These are phyloP conservation scores for Schizopygopsis malacanthus DNA, from an alignment of 2,797 vertebrate genomes.

Conservation along the genomic window DNA sequence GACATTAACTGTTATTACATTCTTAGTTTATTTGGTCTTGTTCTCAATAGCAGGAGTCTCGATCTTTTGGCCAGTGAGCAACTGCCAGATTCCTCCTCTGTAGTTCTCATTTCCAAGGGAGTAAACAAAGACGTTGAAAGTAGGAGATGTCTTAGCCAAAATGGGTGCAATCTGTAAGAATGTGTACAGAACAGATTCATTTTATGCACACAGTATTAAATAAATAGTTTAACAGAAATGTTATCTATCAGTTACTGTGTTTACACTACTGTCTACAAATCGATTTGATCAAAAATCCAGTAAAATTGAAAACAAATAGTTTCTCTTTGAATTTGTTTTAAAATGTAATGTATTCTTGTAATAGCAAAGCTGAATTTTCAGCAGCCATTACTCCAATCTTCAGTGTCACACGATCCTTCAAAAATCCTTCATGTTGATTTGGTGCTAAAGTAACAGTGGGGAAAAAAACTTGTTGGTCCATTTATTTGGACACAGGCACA, in stretches of 20 bases:
- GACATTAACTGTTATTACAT: slow-evolving; percentile 64
- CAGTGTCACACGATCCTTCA: too few relatives aligned
- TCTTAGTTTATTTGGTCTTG: slow-evolving; percentile 84
- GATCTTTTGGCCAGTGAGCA: slow-evolving; percentile 88
- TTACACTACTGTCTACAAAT: neutral
- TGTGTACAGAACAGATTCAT: neutral
- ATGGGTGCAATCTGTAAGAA: slow-evolving; percentile 89
- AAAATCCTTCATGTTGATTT: too few relatives aligned
- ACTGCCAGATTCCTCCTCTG: slow-evolving; percentile 89
- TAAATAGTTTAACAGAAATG: neutral
- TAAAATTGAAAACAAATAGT: neutral
- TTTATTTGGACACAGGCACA: too few relatives aligned
- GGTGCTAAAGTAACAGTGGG: too few relatives aligned
- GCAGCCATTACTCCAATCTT: too few relatives aligned
- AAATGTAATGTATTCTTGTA: neutral
- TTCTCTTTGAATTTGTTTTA: too few relatives aligned
- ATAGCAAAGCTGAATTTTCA: neutral
- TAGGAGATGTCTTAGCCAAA: slow-evolving; percentile 90
- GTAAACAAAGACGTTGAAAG: slow-evolving; percentile 88
- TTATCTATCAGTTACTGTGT: neutral
- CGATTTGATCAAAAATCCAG: neutral
- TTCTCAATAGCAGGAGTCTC: slow-evolving; percentile 84
- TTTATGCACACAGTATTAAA: neutral
- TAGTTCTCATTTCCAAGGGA: slow-evolving; percentile 90
- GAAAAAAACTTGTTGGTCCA: too few relatives aligned